A percentile compares a stretch with the other conserved stretches of the same genome.
Evolutionary conservation across 2,888 invertebrate genomes (phyloP).

Genomic region (Blera fallax): DNA sequence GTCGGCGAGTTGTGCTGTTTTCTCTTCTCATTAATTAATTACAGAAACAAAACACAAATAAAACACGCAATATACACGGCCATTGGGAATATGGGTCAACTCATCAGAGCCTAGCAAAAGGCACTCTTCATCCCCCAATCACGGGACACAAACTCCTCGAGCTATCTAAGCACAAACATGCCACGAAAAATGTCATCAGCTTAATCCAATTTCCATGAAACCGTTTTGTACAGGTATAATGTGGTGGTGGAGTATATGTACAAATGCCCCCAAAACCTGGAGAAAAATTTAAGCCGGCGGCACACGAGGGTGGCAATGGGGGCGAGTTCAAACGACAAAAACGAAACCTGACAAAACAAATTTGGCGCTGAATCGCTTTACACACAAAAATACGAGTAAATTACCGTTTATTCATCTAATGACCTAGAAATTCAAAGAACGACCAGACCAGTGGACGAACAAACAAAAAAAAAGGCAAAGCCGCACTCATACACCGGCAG

Average conservation of each 20-base stretch:
- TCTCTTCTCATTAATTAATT: slow-evolving; percentile 32
- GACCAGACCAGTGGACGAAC: slow-evolving; percentile 20
- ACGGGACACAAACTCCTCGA: not conserved
- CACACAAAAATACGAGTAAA: slow-evolving; percentile 11
- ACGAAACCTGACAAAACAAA: slow-evolving; percentile 27
- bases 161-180: not conserved
- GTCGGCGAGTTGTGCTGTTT: not conserved
- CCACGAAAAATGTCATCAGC: slow-evolving; percentile 23
- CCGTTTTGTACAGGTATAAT: too few relatives aligned
- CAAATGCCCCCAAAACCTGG: slow-evolving; percentile 11
- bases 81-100: slow-evolving; percentile 30
- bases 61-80: slow-evolving; percentile 1
- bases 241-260: too few relatives aligned
- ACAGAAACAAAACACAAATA: not conserved
- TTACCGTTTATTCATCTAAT: slow-evolving; percentile 71
- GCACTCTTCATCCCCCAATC: not conserved
- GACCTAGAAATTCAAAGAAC: slow-evolving; percentile 68
- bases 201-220: slow-evolving; percentile 5
- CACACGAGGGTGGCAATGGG: not conserved
- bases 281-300: too few relatives aligned
- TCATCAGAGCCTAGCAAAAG: not conserved
- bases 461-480: slow-evolving; percentile 9
- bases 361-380: slow-evolving; percentile 30
- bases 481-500: slow-evolving; percentile 14
- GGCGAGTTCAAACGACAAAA: not conserved